These are phyloP conservation scores for Tupaia tana DNA, from an alignment of 2,113 vertebrate species.

Conservation along the genomic window DNA sequence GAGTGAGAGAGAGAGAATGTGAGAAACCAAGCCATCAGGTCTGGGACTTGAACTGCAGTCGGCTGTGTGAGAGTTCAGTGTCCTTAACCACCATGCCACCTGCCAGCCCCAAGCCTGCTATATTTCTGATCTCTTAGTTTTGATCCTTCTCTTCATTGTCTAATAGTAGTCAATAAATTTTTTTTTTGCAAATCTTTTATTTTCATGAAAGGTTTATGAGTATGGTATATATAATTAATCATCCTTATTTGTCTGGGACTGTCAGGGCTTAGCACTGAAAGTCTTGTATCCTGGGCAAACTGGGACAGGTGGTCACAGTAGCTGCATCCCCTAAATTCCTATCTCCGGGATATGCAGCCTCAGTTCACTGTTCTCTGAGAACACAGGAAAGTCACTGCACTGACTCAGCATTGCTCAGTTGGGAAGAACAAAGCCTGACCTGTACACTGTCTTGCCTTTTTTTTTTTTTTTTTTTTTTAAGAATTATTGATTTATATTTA, in stretches of 20 bases:
- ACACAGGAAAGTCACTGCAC: neutral
- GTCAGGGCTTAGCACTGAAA: neutral
- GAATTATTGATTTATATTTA: too few species aligned
- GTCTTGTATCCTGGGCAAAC: neutral
- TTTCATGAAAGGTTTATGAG: neutral
- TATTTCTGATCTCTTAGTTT: conserved; percentile 3
- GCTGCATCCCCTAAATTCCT: neutral
- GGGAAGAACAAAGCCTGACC: neutral
- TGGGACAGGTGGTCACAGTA: neutral
- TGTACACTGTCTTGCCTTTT: neutral
- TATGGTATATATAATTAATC: neutral
- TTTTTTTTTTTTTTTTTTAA: neutral
- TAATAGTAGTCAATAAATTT: neutral
- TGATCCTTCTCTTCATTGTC: neutral
- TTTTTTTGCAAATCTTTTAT: neutral
- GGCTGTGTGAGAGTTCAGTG: too few species aligned
- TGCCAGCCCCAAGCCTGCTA: neutral
- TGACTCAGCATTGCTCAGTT: neutral
- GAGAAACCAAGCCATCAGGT: too few species aligned
- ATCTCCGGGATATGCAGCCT: neutral
- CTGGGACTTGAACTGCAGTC: too few species aligned
- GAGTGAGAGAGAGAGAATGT: too few species aligned
- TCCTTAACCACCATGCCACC: too few species aligned
- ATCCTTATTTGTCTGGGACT: neutral
- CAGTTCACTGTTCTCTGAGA: neutral